Percentiles rank a stretch among this genome's conserved stretches.
Conservation (phyloP, 2,888 invertebrate species). For the Caenorhabditis auriculariae region DNA sequence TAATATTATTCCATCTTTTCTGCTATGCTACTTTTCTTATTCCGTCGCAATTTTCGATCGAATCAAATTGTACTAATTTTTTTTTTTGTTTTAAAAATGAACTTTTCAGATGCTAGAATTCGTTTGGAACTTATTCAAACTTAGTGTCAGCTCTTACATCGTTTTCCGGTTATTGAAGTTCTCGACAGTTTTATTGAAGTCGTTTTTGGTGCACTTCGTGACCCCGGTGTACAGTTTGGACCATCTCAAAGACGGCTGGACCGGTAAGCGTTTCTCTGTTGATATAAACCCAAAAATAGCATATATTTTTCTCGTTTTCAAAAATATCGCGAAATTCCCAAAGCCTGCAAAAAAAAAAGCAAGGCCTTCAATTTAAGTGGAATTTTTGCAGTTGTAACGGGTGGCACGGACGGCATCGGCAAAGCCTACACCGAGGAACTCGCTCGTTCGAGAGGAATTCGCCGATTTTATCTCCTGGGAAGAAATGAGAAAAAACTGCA, state of each 20-base stretch:
- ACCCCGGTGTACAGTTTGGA: constrained; percentile 33
- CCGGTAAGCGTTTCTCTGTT: constrained; percentile 26
- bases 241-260: constrained; percentile 39
- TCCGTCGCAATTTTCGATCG: no score
- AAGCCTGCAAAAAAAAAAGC: background rate
- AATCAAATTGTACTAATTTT: no score
- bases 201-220: constrained; percentile 32
- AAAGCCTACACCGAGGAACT: constrained; percentile 57
- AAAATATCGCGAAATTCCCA: no score
- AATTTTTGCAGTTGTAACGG: constrained; percentile 58
- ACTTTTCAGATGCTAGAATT: constrained; percentile 21
- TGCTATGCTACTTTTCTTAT: no score
- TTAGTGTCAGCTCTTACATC: constrained; percentile 33
- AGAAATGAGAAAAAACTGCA: constrained; percentile 51
- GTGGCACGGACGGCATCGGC: constrained; percentile 62
- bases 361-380: background rate
- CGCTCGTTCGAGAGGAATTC: constrained; percentile 49
- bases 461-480: constrained; percentile 57
- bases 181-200: constrained; percentile 38
- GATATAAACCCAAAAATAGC: background rate
- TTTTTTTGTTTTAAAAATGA: no score
- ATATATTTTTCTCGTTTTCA: background rate
- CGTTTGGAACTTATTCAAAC: constrained; percentile 12
- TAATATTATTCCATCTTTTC: no score
- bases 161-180: constrained; percentile 50